Percentiles rank a stretch among this genome's conserved stretches.
These are phyloP conservation scores for Aplidium turbinatum DNA, from an alignment of 23 tunicate genomes.

Conservation along the genomic window DNA sequence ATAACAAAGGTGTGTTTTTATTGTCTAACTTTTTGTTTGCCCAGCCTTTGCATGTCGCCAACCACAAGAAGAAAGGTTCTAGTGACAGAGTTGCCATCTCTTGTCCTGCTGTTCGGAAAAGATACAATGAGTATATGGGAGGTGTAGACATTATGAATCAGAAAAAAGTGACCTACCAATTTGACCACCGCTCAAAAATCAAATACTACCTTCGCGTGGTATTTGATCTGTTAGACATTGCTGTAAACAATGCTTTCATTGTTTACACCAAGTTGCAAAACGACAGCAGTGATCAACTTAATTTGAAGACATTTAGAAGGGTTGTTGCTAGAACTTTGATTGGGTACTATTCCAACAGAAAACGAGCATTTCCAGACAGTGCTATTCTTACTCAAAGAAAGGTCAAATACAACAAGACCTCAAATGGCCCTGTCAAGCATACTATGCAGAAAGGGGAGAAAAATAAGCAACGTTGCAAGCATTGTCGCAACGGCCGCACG, in stretches of 20 bases:
- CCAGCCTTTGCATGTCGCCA: no score
- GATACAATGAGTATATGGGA: not conserved
- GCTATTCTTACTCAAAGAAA: not conserved
- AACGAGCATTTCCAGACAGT: not conserved
- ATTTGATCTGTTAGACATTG: constrained; percentile 14
- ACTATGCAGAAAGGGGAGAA: no score
- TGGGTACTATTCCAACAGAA: constrained; percentile 1
- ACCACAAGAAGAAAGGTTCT: constrained; percentile 15
- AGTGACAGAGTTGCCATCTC: not conserved
- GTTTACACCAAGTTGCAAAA: not conserved
- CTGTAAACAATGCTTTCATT: constrained; percentile 17
- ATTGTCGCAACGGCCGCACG: no score
- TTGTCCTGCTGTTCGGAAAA: constrained; percentile 6
- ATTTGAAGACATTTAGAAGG: constrained; percentile 1
- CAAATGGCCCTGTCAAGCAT: no score
- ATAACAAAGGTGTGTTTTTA: constrained; percentile 6
- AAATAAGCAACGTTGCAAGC: no score
- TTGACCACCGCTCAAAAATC: constrained; percentile 22
- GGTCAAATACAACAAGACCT: no score
- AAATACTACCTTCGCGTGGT: constrained; percentile 11
- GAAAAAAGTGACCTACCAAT: constrained; percentile 22
- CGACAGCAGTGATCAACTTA: not conserved
- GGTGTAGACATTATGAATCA: constrained; percentile 16
- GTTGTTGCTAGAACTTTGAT: not conserved
- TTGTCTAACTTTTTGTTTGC: not conserved